These are phyloP conservation scores for Pachymerium ferrugineum DNA, from an alignment of 2,888 invertebrate species.

Conservation along the genomic window DNA sequence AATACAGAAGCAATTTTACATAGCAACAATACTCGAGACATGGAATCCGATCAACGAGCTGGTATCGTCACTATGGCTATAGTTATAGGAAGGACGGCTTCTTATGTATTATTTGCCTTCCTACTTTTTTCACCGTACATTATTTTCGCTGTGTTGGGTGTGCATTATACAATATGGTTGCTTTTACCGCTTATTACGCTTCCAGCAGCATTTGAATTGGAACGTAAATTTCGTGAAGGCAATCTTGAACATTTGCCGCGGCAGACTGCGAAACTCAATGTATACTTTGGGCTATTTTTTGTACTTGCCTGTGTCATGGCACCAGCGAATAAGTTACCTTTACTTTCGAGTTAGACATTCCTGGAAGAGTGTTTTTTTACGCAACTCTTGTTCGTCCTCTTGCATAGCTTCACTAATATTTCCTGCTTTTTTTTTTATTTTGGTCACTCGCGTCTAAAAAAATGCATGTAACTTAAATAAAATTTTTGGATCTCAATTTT, in stretches of 20 bases:
- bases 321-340: constrained; percentile 33
- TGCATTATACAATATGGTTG: constrained; percentile 82
- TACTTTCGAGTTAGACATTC: not conserved
- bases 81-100: constrained; percentile 80
- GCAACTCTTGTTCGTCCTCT: not conserved
- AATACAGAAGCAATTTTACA: constrained; percentile 94
- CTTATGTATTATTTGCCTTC: constrained; percentile 83
- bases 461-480: not conserved
- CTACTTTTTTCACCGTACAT: constrained; percentile 86
- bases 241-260: constrained; percentile 76
- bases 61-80: constrained; percentile 95
- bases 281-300: constrained; percentile 84
- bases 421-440: not conserved
- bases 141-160: constrained; percentile 74
- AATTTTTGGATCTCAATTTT: not conserved
- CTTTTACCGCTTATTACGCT: constrained; percentile 80
- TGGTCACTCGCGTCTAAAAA: not conserved
- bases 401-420: not conserved
- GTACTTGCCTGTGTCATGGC: constrained; percentile 58
- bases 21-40: constrained; percentile 88
- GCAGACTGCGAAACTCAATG: constrained; percentile 82
- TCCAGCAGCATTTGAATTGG: constrained; percentile 81
- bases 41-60: constrained; percentile 77
- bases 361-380: not conserved
- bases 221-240: constrained; percentile 76